These are phyloP conservation scores for Luperina nickerlii DNA, from an alignment of 2,888 invertebrate genomes.

Conservation along the genomic window DNA sequence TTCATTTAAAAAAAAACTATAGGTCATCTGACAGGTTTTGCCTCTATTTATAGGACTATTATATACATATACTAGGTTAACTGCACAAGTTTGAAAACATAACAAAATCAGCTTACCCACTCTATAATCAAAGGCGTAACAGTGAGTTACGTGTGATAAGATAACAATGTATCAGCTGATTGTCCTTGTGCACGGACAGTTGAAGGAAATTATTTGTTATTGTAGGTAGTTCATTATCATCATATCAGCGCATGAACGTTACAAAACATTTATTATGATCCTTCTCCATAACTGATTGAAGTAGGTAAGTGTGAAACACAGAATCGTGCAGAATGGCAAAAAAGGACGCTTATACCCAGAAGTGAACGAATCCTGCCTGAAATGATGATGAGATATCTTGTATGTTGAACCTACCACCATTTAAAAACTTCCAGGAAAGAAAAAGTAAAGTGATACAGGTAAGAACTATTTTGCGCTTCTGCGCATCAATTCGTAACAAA, in stretches of 20 bases:
- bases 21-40: background rate
- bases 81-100: constrained; percentile 1
- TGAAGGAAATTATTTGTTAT: constrained; percentile 57
- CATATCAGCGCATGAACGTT: constrained; percentile 31
- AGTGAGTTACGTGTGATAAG: constrained; percentile 50
- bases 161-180: constrained; percentile 62
- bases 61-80: background rate
- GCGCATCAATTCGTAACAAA: constrained; percentile 45
- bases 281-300: constrained; percentile 12
- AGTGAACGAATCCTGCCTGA: background rate
- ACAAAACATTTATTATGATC: constrained; percentile 14
- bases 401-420: background rate
- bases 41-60: background rate
- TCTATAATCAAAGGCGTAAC: constrained; percentile 49
- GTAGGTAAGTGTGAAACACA: background rate
- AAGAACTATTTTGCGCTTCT: constrained; percentile 20
- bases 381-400: background rate
- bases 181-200: constrained; percentile 50
- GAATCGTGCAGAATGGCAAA: background rate
- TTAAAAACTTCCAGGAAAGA: background rate
- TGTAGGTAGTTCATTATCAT: constrained; percentile 53
- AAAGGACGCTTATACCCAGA: background rate
- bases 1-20: background rate
- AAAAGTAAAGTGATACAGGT: background rate
- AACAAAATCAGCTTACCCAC: constrained; percentile 31